phyloP scores from a whole-genome alignment of 92 coral and sea anemone genomes.

The Siderastrea siderea region DNA sequence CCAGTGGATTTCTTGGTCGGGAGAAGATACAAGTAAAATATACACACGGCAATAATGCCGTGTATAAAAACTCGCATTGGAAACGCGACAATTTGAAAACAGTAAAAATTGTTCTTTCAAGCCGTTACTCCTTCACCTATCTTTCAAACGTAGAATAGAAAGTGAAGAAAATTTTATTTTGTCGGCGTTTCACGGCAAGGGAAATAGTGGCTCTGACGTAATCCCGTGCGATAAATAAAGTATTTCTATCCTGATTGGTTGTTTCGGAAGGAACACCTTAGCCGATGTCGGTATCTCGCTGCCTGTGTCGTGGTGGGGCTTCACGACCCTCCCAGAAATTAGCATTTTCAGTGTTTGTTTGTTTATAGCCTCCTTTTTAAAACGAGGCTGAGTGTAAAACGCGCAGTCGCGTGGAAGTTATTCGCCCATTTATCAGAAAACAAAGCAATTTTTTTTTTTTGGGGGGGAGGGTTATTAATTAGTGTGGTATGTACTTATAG shows the following conservation, averaged over 20 bases:
- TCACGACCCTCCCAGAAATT: constrained; percentile 5
- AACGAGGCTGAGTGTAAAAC: too few relatives aligned
- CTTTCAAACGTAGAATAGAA: background rate
- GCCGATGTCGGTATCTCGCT: constrained; percentile 10
- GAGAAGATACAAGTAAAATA: constrained; percentile 26
- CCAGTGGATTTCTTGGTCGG: constrained; percentile 12
- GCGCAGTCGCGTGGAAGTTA: too few relatives aligned
- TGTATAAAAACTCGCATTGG: constrained; percentile 34
- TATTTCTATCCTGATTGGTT: constrained; percentile 4
- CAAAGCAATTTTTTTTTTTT: too few relatives aligned
- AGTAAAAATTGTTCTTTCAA: background rate
- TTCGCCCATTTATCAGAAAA: too few relatives aligned
- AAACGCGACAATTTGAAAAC: background rate
- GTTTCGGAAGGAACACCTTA: background rate
- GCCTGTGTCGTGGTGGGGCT: constrained; percentile 33
- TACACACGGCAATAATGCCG: constrained; percentile 29
- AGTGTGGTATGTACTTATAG: too few relatives aligned
- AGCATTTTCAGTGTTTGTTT: background rate
- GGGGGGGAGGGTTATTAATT: too few relatives aligned
- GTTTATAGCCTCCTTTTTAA: too few relatives aligned
- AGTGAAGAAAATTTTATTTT: background rate
- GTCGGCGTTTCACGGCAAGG: background rate
- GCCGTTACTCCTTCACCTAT: background rate
- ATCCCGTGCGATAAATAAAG: background rate
- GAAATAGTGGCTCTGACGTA: constrained; percentile 4